These are phyloP conservation scores for Apteryx owenii DNA, from an alignment of 2,113 vertebrate species.

Conservation along the genomic window DNA sequence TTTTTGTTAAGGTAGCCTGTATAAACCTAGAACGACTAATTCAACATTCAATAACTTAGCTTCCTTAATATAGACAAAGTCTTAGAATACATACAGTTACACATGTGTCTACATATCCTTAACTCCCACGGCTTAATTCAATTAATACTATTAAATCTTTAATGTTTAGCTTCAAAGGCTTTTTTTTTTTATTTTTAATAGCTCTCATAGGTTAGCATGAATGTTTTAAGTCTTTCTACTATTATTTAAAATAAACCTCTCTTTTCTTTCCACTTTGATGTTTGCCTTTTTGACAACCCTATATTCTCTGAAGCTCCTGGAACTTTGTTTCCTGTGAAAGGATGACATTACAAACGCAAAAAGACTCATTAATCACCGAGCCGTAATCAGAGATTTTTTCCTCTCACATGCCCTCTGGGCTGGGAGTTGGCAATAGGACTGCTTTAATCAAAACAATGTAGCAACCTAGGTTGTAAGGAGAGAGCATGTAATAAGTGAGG, in stretches of 20 bases:
- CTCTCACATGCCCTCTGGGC: conserved; percentile 63
- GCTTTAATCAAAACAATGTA: conserved; percentile 55
- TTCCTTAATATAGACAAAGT: not conserved
- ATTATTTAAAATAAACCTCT: conserved; percentile 59
- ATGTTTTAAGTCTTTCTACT: conserved; percentile 35
- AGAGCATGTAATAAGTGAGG: not conserved
- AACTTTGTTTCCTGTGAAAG: not conserved
- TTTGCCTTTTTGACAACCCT: conserved; percentile 15
- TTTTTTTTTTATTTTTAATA: conserved; percentile 41
- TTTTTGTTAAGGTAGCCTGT: conserved; percentile 13
- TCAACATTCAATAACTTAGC: not conserved
- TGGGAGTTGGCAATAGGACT: conserved; percentile 49
- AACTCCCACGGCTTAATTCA: conserved; percentile 58
- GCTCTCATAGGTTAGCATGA: conserved; percentile 28
- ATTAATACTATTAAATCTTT: conserved; percentile 71
- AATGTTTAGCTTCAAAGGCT: conserved; percentile 66
- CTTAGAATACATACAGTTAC: conserved; percentile 22
- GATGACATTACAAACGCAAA: conserved; percentile 21
- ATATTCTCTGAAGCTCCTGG: not conserved
- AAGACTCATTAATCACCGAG: conserved; percentile 39
- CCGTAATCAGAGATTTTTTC: conserved; percentile 23
- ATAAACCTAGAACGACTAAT: accelerated
- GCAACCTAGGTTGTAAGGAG: conserved; percentile 12
- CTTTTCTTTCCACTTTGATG: conserved; percentile 52
- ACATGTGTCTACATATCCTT: conserved; percentile 61